These are phyloP conservation scores for Dyspetes luteomarginatus DNA, from an alignment of 2,888 invertebrate species.

Conservation along the genomic window DNA sequence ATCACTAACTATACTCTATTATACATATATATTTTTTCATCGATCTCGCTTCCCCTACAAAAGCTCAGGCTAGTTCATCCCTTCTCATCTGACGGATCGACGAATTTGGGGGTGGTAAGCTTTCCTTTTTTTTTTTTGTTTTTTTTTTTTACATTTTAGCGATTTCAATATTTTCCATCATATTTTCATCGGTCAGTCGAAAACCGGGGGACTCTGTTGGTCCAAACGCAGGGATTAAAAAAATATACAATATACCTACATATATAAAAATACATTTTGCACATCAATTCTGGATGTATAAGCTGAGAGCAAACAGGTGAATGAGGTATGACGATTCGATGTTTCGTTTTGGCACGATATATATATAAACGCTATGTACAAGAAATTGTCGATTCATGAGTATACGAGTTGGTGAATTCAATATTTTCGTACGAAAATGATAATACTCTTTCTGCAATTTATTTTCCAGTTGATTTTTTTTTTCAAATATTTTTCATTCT, in stretches of 20 bases:
- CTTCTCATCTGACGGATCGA: neutral
- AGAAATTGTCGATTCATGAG: conserved; percentile 21
- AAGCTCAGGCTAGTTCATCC: conserved; percentile 17
- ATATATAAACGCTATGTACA: neutral
- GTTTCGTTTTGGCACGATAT: neutral
- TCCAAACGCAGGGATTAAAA: conserved; percentile 21
- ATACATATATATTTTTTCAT: neutral
- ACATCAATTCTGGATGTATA: conserved; percentile 1
- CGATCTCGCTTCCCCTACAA: neutral
- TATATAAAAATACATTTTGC: neutral
- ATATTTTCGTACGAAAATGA: neutral
- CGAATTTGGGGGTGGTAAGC: neutral
- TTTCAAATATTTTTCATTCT: neutral
- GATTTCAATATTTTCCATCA: conserved; percentile 47
- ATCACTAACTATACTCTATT: neutral
- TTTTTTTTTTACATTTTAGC: conserved; percentile 9
- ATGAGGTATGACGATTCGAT: neutral
- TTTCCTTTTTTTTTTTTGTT: neutral
- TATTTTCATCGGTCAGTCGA: conserved; percentile 10
- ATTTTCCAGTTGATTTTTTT: neutral
- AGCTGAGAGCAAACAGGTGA: neutral
- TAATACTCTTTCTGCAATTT: neutral
- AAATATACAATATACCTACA: conserved; percentile 15
- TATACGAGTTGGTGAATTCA: neutral
- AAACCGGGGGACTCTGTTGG: neutral